Base-by-base conservation (phyloP, 2,888 invertebrate genomes). In the Mythimna pallens region DNA sequence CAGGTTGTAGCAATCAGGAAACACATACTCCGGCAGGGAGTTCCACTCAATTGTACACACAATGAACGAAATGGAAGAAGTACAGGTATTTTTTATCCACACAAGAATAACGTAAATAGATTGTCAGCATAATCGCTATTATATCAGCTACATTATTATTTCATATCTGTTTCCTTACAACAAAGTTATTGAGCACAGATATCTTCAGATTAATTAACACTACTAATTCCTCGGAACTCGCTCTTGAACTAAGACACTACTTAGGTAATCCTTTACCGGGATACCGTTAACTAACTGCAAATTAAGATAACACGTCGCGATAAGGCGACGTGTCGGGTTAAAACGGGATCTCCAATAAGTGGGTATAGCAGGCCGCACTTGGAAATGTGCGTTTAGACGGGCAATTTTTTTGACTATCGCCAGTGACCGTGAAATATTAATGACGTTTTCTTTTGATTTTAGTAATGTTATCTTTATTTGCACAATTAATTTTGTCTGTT, bases 201-300 rank as follows among this genome's bases (percentile, higher is more conserved):
- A 79, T 65, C 59, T 20, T 58, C 40, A 65, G 66, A 76, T 78
- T 78, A 86, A 86, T 86, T 85, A 86, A 84, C 70, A 75, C 76
- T 65, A 72, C 68, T 81, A 84, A 81, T 81, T 81, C 73, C 78
- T 78, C 69, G 74, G 76, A 78, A 82, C 69, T 73, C 65, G 80
- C 73, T 77, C 72, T 75, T 77, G 84, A 84, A 86, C 84, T 84
- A 77, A 83, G 72, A 80, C 80, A 82, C 70, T 80, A 78, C 76
- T 80, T 81, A 86, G 80, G 78, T 77, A 83, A 87, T 87, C 86
- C 87, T 82, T 84, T 80, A 79, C 83, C 74, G 76, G 77, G 78
- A 78, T 78, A 78, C 86, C 73, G 84, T 86, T 83, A 87, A 82
- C 78, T 84, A 84, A 87, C 87, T 86, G 83, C 80, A 81, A 84